Evolutionary conservation across 2,797 vertebrate species (phyloP), one percentile per base, ranked within the genome.

Genomic region (Phrynocephalus vlangalii): DNA sequence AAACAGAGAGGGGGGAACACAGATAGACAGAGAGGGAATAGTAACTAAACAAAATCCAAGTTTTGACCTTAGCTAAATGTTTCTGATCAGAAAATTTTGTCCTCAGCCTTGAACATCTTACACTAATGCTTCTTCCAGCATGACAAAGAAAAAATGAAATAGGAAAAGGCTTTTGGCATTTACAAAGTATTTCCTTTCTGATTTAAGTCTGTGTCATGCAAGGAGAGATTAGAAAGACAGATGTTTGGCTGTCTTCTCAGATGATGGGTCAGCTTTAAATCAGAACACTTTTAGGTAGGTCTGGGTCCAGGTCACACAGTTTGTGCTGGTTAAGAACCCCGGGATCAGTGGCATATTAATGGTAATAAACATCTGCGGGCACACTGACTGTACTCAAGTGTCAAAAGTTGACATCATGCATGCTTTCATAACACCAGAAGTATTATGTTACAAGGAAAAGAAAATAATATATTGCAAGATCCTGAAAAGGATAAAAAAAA

Each of bases 371-470:
- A 50, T 30, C 20, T 90, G 28, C 86, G 86, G n/a, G 33, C 16
- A 84, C 18, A 52, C 52, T 63, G 18, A 84, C 26, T 84, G n/a
- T 75, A 63, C 60, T 20, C 24, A 26, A 44, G 60, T 68, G 33
- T 20, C 28, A 76, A 83, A 78, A 80, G 2, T 26, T 26, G 85
- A 68, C 81, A n/a, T 33, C 6, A 48, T 81, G 1, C 44, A 77
- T 48, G 82, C 28, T n/a, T 48, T 56, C n/a, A 82, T 72, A 24
- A 30, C 18, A 63, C 63, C 24, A 79, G 18, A 79, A 22, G 68
- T 90, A 86, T 85, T 63, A 9, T 30, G 52, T 91, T 91, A 50
- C 76, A 81, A 92, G 52, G 22, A 76, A 88, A 26, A 82, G 66
- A 86, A 88, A 10, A 56, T 13, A 9, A 13, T 90, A 82, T 86